Evolutionary conservation across 2,888 invertebrate species (phyloP).

Genomic region (Microctonus aethiopoides): DNA sequence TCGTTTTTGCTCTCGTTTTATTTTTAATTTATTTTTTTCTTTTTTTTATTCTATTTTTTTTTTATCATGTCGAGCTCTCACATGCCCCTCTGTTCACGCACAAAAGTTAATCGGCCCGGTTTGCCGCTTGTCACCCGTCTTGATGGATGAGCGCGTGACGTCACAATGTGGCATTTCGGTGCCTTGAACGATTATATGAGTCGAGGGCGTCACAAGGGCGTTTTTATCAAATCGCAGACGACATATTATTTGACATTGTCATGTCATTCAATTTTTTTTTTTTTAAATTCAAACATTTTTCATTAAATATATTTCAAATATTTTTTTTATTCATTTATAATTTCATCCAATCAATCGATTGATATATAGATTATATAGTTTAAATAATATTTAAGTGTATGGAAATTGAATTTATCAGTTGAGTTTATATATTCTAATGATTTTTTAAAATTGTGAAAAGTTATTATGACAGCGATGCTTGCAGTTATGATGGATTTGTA

Average conservation of each 20-base stretch:
- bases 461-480: no score
- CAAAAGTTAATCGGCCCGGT: conserved; percentile 52
- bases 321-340: background rate
- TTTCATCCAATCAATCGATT: no score
- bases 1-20: conserved; percentile 26
- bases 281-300: background rate
- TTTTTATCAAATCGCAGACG: conserved; percentile 14
- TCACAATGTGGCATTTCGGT: conserved; percentile 35
- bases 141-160: conserved; percentile 51
- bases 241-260: conserved; percentile 1
- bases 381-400: no score
- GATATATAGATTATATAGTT: no score
- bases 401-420: no score
- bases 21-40: conserved; percentile 23
- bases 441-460: no score
- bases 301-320: background rate
- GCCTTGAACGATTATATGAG: conserved; percentile 19
- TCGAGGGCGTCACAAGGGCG: conserved; percentile 19
- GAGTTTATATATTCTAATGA: no score
- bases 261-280: background rate
- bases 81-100: conserved; percentile 34
- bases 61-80: conserved; percentile 20
- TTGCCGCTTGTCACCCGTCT: conserved; percentile 48
- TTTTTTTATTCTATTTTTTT: conserved; percentile 19
- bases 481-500: background rate